Percentiles rank a stretch among this genome's conserved stretches.
These are phyloP conservation scores for Perizoma affinitatum DNA, from an alignment of 2,888 invertebrate genomes.

Conservation along the genomic window DNA sequence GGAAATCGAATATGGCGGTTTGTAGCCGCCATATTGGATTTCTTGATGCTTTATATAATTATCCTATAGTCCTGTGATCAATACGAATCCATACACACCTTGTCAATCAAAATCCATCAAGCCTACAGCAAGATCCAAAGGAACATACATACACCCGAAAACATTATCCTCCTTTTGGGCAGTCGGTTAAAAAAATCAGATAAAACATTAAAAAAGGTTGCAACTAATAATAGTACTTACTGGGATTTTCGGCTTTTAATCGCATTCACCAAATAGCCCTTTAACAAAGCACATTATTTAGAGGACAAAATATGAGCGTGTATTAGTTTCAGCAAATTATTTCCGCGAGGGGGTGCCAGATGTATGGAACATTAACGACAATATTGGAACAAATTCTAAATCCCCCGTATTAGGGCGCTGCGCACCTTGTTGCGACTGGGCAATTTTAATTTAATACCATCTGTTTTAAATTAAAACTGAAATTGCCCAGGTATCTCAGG, in stretches of 20 bases:
- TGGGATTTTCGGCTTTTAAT: background rate
- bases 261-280: slow-evolving; percentile 30
- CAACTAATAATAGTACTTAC: background rate
- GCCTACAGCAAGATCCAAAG: too few relatives aligned
- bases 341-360: slow-evolving; percentile 57
- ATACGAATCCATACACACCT: too few relatives aligned
- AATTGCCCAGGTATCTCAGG: background rate
- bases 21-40: too few relatives aligned
- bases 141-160: too few relatives aligned
- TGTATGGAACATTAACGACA: slow-evolving; percentile 62
- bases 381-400: slow-evolving; percentile 52
- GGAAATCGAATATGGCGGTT: too few relatives aligned
- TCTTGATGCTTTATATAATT: too few relatives aligned
- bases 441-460: slow-evolving; percentile 17
- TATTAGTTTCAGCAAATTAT: slow-evolving; percentile 68
- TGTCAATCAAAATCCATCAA: too few relatives aligned
- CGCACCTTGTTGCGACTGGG: slow-evolving; percentile 25
- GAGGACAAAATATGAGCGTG: slow-evolving; percentile 52
- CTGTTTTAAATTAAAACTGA: too few relatives aligned
- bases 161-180: too few relatives aligned
- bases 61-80: too few relatives aligned
- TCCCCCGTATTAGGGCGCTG: slow-evolving; percentile 43
- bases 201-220: too few relatives aligned
- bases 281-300: slow-evolving; percentile 58
- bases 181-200: too few relatives aligned